Evolutionary conservation across 2,113 vertebrate genomes (phyloP).

Genomic region (Connochaetes taurinus): DNA sequence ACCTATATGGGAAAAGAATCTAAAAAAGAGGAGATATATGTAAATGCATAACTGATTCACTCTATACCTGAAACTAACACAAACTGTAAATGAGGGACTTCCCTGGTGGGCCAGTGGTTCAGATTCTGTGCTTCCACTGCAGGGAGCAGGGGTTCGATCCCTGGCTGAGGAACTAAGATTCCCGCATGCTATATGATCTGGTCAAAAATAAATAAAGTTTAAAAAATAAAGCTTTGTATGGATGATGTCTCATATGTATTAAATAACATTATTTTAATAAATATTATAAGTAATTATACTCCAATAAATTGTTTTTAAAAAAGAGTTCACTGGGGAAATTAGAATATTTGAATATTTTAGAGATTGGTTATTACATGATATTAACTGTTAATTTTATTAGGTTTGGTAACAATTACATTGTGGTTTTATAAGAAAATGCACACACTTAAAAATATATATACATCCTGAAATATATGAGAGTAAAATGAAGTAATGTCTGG

Average conservation of each 20-base stretch:
- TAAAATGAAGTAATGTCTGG: not conserved
- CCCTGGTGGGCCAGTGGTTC: not conserved
- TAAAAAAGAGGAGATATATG: not conserved
- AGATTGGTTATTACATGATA: not conserved
- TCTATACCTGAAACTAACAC: not conserved
- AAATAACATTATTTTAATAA: not conserved
- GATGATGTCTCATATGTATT: not conserved
- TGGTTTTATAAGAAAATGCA: not conserved
- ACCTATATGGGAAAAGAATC: not conserved
- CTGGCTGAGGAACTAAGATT: not conserved
- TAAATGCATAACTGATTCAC: not conserved
- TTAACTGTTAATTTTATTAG: not conserved
- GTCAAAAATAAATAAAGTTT: not conserved
- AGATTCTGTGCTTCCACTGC: not conserved
- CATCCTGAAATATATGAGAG: not conserved
- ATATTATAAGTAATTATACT: not conserved
- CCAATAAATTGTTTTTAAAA: not conserved
- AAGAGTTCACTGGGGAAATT: not conserved
- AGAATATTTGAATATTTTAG: not conserved
- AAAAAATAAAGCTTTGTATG: not conserved
- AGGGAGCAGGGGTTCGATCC: not conserved
- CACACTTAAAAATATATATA: not conserved
- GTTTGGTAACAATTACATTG: not conserved
- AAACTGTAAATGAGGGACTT: not conserved
- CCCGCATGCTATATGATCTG: not conserved